Conservation (phyloP, 2,113 vertebrate genomes). For the Salvelinus sp. region DNA sequence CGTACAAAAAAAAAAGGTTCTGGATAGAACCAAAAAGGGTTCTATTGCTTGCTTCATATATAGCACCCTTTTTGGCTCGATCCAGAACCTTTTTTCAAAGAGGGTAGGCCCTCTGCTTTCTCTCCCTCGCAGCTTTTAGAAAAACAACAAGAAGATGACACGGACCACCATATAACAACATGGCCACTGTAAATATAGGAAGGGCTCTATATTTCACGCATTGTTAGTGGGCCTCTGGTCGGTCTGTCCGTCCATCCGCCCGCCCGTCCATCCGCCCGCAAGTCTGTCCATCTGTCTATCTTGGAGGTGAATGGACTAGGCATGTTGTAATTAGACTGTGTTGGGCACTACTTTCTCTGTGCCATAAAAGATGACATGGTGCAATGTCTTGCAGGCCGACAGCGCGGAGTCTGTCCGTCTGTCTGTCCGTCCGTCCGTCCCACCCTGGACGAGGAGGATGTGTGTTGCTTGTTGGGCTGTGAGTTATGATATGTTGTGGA, state of each 20-base stretch:
- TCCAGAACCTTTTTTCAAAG: too few species aligned
- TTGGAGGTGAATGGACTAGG: constrained; percentile 65
- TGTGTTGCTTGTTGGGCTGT: constrained; percentile 64
- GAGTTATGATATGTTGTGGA: constrained; percentile 69
- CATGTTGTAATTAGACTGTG: constrained; percentile 69
- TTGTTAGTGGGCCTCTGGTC: constrained; percentile 18
- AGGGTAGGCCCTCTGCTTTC: constrained; percentile 52
- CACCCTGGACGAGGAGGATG: constrained; percentile 42
- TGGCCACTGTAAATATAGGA: too few species aligned
- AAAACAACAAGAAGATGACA: constrained; percentile 30
- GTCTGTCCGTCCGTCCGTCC: neutral
- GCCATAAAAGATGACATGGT: constrained; percentile 71
- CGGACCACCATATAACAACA: neutral
- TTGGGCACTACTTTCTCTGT: constrained; percentile 52
- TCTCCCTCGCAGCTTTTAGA: constrained; percentile 55
- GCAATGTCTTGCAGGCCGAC: constrained; percentile 47
- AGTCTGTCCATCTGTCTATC: constrained; percentile 2
- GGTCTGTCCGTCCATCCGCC: constrained; percentile 49
- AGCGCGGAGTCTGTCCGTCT: too few species aligned
- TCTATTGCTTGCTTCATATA: too few species aligned
- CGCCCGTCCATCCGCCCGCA: constrained; percentile 17
- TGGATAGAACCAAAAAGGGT: too few species aligned
- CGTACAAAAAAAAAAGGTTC: neutral
- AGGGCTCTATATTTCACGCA: neutral
- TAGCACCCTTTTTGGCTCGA: too few species aligned